Evolutionary conservation across 2,888 invertebrate genomes (phyloP), one percentile per base, ranked within the genome.

Genomic region (Oithona nana): DNA sequence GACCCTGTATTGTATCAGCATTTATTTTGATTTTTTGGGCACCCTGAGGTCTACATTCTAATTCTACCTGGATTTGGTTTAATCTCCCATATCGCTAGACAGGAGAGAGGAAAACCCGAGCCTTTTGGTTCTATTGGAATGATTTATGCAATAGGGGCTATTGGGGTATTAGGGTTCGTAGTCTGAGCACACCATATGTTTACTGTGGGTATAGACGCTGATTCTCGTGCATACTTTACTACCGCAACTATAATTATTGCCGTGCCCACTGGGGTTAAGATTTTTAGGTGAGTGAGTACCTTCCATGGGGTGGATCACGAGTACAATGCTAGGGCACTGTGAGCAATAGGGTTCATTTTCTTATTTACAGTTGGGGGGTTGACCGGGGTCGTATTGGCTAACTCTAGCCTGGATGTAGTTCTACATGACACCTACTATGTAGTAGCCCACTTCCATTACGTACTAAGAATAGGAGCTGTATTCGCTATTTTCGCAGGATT

Each of bases 181-280:
- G n/a, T n/a, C n/a, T n/a, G n/a, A n/a, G n/a, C n/a, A n/a, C n/a
- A n/a, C n/a, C n/a, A n/a, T n/a, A n/a, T n/a, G n/a, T n/a, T n/a
- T n/a, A n/a, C n/a, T n/a, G 81, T 86, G 39, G 86, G 86, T 1
- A 82, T 87, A 80, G 85, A 86, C 74, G 81, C 86, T 64, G 85
- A 86, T 74, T 84, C 84, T 0, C 83, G 85, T 73, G 85, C 86
- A 26, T 87, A 86, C 72, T 87, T 87, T 73, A 86, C 85, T 0
- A 82, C 86, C 55, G 85, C 84, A 0, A 87, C 86, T 22, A 86
- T 86, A 80, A 83, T 87, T 79, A 87, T 87, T 84, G 86, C 84
- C 0, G 79, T 87, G 0, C 86, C 86, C 0, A 87, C 86, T 22
- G 86, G 85, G 67, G 83, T 87, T 78, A 86, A 86, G 79, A 79